These are phyloP conservation scores for Psilopsiagon aymara DNA, from an alignment of 2,113 vertebrate genomes.

Conservation along the genomic window DNA sequence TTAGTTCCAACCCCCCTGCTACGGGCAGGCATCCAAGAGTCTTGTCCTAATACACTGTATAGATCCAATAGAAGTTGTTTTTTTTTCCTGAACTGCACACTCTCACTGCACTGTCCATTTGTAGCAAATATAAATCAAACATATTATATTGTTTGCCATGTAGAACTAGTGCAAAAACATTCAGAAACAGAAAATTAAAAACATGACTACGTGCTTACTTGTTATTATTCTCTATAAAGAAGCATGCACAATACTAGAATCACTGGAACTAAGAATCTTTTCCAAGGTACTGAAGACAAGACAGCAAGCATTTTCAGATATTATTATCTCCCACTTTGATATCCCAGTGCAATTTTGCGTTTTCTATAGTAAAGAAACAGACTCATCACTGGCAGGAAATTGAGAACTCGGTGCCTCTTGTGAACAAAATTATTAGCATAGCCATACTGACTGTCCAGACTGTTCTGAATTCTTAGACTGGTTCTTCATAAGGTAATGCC, in stretches of 20 bases:
- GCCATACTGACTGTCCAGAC: neutral
- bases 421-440: neutral
- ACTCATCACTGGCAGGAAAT: neutral
- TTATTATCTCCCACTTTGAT: constrained; percentile 2
- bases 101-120: neutral
- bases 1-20: neutral
- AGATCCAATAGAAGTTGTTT: neutral
- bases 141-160: neutral
- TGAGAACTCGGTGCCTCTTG: neutral
- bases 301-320: neutral
- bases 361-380: neutral
- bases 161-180: neutral
- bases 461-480: neutral
- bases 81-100: neutral
- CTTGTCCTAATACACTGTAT: neutral
- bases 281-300: neutral
- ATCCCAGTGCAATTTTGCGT: neutral
- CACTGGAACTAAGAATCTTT: neutral
- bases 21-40: neutral
- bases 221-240: neutral
- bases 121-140: neutral
- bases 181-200: neutral
- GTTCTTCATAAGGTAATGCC: neutral
- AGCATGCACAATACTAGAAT: neutral
- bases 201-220: neutral